phyloP scores from a whole-genome alignment of 2,888 invertebrate genomes.

The Tridacna crocea region DNA sequence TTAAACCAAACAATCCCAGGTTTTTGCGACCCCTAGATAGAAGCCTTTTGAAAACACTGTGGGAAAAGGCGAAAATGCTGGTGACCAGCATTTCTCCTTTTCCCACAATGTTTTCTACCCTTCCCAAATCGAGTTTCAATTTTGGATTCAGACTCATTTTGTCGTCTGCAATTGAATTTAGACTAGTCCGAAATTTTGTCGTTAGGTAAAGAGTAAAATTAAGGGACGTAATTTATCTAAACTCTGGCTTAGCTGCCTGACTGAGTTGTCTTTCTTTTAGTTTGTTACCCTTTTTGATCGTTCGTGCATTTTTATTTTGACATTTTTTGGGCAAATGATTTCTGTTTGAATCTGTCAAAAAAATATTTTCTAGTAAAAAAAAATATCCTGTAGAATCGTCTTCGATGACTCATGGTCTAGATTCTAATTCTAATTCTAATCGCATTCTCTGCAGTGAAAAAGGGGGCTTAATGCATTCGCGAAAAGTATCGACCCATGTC shows the following conservation, averaged over 20 bases:
- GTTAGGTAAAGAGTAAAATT: too few species aligned
- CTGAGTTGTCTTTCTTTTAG: not conserved
- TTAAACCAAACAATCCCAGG: not conserved
- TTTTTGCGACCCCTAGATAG: not conserved
- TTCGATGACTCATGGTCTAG: too few species aligned
- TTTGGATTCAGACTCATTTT: not conserved
- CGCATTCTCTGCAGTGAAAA: too few species aligned
- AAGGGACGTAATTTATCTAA: not conserved
- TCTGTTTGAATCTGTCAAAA: not conserved
- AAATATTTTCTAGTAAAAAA: too few species aligned
- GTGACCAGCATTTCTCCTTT: not conserved
- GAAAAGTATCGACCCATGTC: too few species aligned
- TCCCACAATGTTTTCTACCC: not conserved
- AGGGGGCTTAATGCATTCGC: too few species aligned
- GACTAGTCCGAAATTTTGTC: not conserved
- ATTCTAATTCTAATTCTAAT: too few species aligned
- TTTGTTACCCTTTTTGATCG: not conserved
- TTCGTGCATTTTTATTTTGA: not conserved
- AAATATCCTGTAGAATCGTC: too few species aligned
- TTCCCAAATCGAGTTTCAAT: not conserved
- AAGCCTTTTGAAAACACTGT: not conserved
- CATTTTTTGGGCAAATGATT: too few species aligned
- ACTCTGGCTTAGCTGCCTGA: not conserved
- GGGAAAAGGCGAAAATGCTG: not conserved
- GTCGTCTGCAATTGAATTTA: not conserved